Percentiles rank a stretch among this genome's conserved stretches.
Evolutionary conservation across 2,113 vertebrate genomes (phyloP).

Genomic region (Callipepla squamata): DNA sequence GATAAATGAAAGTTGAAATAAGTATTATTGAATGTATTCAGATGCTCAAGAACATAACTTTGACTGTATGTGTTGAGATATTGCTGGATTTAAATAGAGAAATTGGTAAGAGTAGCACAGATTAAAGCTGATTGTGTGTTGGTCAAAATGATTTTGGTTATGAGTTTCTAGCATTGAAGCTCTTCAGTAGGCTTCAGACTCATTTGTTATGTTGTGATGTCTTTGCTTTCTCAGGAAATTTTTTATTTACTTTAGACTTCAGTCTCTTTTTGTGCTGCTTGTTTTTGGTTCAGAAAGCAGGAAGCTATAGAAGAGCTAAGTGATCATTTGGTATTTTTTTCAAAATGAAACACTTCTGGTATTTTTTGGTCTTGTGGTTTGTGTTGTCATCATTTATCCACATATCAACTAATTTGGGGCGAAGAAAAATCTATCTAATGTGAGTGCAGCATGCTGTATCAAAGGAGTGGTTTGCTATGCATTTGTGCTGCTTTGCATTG

Average conservation of each 20-base stretch:
- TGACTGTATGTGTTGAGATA: not conserved
- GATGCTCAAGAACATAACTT: not conserved
- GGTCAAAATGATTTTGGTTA: not conserved
- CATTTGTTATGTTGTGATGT: not conserved
- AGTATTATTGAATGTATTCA: not conserved
- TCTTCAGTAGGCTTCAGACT: not conserved
- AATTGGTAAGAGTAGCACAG: not conserved
- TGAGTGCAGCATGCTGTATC: not conserved
- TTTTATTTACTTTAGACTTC: not conserved
- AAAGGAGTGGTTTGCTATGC: not conserved
- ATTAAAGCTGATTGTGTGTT: not conserved
- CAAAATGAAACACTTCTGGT: not conserved
- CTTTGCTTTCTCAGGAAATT: not conserved
- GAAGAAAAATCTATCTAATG: constrained; percentile 3
- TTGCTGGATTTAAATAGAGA: not conserved
- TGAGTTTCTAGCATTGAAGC: not conserved
- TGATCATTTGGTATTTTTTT: not conserved
- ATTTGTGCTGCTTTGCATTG: constrained; percentile 10
- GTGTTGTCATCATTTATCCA: not conserved
- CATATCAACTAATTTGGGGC: constrained; percentile 15
- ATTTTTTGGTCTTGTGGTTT: not conserved
- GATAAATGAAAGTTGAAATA: not conserved
- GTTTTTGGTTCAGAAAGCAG: not conserved
- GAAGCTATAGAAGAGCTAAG: not conserved
- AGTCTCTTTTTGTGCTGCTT: not conserved